A percentile compares a stretch with the other conserved stretches of the same genome.
phyloP scores from a whole-genome alignment of 2,888 invertebrate species.

The Pandemis corylana region DNA sequence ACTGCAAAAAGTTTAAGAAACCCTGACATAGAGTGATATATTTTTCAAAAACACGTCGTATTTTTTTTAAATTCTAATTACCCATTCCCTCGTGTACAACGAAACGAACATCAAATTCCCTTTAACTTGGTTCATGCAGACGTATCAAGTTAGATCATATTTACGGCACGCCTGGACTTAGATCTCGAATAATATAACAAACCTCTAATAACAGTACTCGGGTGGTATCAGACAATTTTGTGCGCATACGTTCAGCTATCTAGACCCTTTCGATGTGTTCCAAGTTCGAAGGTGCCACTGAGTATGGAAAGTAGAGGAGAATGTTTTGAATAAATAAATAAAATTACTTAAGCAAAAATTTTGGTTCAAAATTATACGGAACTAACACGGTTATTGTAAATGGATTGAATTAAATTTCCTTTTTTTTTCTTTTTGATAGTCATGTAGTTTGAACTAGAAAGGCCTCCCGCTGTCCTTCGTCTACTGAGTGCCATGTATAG shows the following conservation, averaged over 20 bases:
- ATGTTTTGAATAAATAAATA: background rate
- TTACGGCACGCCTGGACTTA: background rate
- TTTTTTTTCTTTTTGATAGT: no score
- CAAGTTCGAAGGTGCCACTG: conserved; percentile 29
- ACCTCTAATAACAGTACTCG: conserved; percentile 36
- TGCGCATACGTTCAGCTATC: conserved; percentile 32
- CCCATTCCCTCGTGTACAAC: background rate
- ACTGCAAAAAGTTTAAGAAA: no score
- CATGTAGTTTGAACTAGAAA: no score
- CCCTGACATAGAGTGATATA: no score
- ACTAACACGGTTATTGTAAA: no score
- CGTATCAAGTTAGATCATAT: background rate
- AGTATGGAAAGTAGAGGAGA: background rate
- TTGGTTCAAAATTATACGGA: no score
- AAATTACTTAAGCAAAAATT: no score
- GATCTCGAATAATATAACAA: conserved; percentile 31
- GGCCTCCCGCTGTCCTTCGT: no score
- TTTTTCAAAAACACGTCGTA: no score
- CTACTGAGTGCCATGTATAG: no score
- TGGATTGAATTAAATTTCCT: no score
- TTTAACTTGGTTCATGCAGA: background rate
- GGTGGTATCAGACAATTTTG: conserved; percentile 31
- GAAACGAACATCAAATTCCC: background rate
- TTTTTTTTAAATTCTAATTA: no score
- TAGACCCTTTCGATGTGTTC: conserved; percentile 38